Evolutionary conservation across 2,113 vertebrate species (phyloP).

Genomic region (Entelurus aequoreus): DNA sequence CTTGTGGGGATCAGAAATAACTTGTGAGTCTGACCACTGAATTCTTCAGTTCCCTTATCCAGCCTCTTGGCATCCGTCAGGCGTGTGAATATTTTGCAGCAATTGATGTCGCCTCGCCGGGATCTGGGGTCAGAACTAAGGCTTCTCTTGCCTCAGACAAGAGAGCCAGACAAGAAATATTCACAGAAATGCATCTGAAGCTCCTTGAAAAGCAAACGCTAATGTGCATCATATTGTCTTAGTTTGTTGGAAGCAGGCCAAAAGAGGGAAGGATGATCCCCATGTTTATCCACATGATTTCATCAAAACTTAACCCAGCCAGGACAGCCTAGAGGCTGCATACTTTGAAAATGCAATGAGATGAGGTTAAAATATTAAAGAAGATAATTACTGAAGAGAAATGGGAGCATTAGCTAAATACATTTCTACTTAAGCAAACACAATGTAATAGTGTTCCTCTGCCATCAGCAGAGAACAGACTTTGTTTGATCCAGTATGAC

Average conservation of each 20-base stretch:
- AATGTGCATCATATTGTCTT: slow-evolving; percentile 46
- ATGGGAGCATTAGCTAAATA: background rate
- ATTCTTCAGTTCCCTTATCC: slow-evolving; percentile 61
- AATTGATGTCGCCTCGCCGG: slow-evolving; percentile 49
- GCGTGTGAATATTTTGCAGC: slow-evolving; percentile 70
- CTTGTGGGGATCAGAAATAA: slow-evolving; percentile 62
- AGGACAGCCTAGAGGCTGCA: slow-evolving; percentile 28
- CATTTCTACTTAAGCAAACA: background rate
- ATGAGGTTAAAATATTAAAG: slow-evolving; percentile 1
- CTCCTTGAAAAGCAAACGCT: slow-evolving; percentile 45
- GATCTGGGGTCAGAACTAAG: slow-evolving; percentile 65
- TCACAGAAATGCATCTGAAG: slow-evolving; percentile 57
- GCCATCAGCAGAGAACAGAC: slow-evolving; percentile 4
- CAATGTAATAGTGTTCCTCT: slow-evolving; percentile 3
- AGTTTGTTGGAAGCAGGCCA: slow-evolving; percentile 41
- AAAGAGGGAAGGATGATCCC: slow-evolving; percentile 35
- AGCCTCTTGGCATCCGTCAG: slow-evolving; percentile 46
- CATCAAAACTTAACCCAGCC: slow-evolving; percentile 34
- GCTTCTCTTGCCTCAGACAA: slow-evolving; percentile 62
- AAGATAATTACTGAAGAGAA: background rate
- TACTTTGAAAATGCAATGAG: background rate
- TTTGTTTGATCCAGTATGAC: slow-evolving; percentile 20
- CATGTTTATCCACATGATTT: slow-evolving; percentile 53
- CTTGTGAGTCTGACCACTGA: slow-evolving; percentile 62
- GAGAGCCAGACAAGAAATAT: slow-evolving; percentile 65